Evolutionary conservation across 2,797 vertebrate species (phyloP).

Genomic region (Ataeniobius toweri): DNA sequence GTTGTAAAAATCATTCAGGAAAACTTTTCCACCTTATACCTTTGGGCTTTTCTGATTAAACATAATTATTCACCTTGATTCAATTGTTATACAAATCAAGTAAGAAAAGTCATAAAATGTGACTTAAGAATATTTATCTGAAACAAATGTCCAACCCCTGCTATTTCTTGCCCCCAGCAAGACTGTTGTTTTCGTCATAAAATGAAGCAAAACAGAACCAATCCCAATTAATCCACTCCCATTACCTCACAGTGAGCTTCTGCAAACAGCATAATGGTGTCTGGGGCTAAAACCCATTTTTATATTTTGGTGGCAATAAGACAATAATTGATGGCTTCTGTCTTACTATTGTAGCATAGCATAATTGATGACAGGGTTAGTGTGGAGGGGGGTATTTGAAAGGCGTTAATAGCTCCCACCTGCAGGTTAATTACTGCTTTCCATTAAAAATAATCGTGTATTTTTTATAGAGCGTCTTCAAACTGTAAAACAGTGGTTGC

Average conservation of each 20-base stretch:
- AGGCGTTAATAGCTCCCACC: slow-evolving; percentile 15
- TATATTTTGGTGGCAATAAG: slow-evolving; percentile 60
- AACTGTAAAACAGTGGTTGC: slow-evolving; percentile 1
- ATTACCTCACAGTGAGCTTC: slow-evolving; percentile 12
- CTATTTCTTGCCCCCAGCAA: background rate
- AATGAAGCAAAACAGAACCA: slow-evolving; percentile 32
- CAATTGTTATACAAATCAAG: too few species aligned
- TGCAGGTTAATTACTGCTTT: slow-evolving; percentile 35
- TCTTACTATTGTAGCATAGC: slow-evolving; percentile 10
- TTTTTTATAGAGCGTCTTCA: slow-evolving; percentile 17
- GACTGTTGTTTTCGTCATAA: slow-evolving; percentile 1
- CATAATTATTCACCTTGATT: too few species aligned
- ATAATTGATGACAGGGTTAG: background rate
- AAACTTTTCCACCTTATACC: too few species aligned
- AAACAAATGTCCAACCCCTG: background rate
- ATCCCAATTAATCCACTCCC: slow-evolving; percentile 37
- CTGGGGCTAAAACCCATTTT: slow-evolving; percentile 30
- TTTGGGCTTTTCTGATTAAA: too few species aligned
- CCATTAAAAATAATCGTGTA: slow-evolving; percentile 46
- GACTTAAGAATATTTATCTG: background rate
- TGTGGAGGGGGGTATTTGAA: slow-evolving; percentile 17
- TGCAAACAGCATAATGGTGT: slow-evolving; percentile 45
- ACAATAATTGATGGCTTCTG: background rate
- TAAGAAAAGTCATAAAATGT: background rate
- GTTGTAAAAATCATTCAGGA: too few species aligned